phyloP scores from a whole-genome alignment of 2,797 vertebrate genomes.

The Lateolabrax maculatus region DNA sequence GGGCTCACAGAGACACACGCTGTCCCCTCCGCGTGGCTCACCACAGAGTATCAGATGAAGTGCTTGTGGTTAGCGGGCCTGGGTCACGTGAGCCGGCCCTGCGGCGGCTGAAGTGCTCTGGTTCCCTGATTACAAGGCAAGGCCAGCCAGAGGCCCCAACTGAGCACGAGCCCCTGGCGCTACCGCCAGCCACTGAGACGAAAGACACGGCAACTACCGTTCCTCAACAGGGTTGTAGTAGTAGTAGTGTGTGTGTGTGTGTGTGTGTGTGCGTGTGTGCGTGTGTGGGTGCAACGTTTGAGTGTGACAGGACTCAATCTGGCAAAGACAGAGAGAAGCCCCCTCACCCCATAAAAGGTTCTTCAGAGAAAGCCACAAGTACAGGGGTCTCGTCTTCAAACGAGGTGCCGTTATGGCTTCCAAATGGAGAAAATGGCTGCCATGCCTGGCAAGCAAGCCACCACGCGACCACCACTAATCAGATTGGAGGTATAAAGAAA shows the following conservation, averaged over 20 bases:
- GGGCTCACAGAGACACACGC: conserved; percentile 66
- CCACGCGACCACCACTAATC: conserved; percentile 77
- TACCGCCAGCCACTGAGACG: conserved; percentile 76
- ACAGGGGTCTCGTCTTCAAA: conserved; percentile 88
- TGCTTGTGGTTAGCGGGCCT: conserved; percentile 86
- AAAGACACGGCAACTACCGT: conserved; percentile 77
- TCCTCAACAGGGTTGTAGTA: conserved; percentile 50
- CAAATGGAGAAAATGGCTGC: conserved; percentile 87
- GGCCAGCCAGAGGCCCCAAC: conserved; percentile 75
- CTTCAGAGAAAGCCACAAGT: conserved; percentile 87
- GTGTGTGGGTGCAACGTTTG: conserved; percentile 36
- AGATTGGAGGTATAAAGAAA: conserved; percentile 76
- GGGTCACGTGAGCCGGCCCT: conserved; percentile 82
- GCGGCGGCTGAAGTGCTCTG: conserved; percentile 72
- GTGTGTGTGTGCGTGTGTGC: conserved; percentile 31
- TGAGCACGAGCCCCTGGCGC: conserved; percentile 82
- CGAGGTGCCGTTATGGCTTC: conserved; percentile 81
- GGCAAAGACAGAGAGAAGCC: conserved; percentile 83
- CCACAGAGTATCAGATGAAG: conserved; percentile 87
- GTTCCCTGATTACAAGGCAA: conserved; percentile 89
- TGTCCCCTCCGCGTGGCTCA: conserved; percentile 77
- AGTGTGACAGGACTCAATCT: conserved; percentile 76
- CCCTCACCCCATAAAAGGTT: conserved; percentile 80
- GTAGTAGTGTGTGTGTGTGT: conserved; percentile 36
- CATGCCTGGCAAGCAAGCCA: conserved; percentile 76